These are phyloP conservation scores for Drosophila birchii DNA, from an alignment of 2,888 invertebrate species.

Conservation along the genomic window DNA sequence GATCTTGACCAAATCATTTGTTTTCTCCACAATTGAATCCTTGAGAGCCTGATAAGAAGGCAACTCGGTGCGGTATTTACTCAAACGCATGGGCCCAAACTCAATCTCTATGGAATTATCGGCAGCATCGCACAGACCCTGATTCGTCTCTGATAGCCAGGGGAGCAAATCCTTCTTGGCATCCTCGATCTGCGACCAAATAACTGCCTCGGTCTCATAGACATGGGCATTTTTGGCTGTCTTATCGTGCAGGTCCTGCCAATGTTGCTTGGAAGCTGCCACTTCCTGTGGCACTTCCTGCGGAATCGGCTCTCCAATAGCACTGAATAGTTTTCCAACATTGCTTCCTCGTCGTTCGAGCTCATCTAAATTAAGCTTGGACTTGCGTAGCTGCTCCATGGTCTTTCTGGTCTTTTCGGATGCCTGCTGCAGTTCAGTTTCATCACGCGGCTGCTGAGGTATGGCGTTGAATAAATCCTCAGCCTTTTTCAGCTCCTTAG, in stretches of 20 bases:
- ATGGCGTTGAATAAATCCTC: conserved; percentile 88
- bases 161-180: conserved; percentile 92
- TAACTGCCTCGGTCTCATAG: conserved; percentile 94
- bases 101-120: conserved; percentile 92
- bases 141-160: conserved; percentile 94
- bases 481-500: conserved; percentile 89
- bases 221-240: conserved; percentile 91
- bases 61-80: conserved; percentile 94
- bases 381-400: conserved; percentile 90
- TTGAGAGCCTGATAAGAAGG: conserved; percentile 91
- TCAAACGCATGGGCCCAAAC: conserved; percentile 90
- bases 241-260: conserved; percentile 90
- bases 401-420: conserved; percentile 91
- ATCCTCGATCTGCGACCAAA: conserved; percentile 96
- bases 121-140: conserved; percentile 90
- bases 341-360: conserved; percentile 89
- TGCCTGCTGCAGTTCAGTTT: conserved; percentile 89
- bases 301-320: conserved; percentile 86
- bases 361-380: conserved; percentile 90
- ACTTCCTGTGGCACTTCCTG: conserved; percentile 84
- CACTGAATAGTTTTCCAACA: conserved; percentile 85
- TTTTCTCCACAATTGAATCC: conserved; percentile 91
- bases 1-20: conserved; percentile 90
- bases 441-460: conserved; percentile 89
- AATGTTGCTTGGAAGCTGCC: conserved; percentile 87